Conservation (phyloP, 2,797 vertebrate species). For the Pangasius sanitwongsei region DNA sequence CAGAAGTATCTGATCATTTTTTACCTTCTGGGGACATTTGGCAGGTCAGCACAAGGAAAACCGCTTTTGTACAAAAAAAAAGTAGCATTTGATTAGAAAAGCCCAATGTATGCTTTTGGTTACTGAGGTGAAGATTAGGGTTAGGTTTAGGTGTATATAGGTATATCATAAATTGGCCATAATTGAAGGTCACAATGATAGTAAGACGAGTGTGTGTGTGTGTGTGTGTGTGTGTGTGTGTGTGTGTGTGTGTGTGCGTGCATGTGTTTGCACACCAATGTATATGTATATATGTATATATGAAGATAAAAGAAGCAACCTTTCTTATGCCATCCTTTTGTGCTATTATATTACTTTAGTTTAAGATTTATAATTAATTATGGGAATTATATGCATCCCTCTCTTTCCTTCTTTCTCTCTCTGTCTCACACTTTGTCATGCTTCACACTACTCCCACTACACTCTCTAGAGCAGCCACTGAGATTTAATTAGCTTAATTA, state of each 20-base stretch:
- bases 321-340: neutral
- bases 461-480: constrained; percentile 38
- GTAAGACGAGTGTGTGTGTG: neutral
- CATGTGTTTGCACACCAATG: neutral
- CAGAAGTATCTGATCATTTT: neutral
- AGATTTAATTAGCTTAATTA: constrained; percentile 57
- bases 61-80: neutral
- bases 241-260: neutral
- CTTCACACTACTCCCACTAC: constrained; percentile 30
- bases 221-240: neutral
- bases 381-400: constrained; percentile 20
- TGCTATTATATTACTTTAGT: constrained; percentile 26
- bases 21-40: neutral
- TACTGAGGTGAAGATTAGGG: neutral
- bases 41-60: neutral
- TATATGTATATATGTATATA: neutral
- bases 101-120: neutral
- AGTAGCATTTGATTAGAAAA: neutral
- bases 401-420: constrained; percentile 4
- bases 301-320: neutral
- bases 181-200: neutral
- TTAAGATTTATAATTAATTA: constrained; percentile 43
- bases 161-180: neutral
- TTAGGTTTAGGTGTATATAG: neutral
- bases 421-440: neutral